Evolutionary conservation across 2,888 invertebrate genomes (phyloP).

Genomic region (Halictus quadricinctus): DNA sequence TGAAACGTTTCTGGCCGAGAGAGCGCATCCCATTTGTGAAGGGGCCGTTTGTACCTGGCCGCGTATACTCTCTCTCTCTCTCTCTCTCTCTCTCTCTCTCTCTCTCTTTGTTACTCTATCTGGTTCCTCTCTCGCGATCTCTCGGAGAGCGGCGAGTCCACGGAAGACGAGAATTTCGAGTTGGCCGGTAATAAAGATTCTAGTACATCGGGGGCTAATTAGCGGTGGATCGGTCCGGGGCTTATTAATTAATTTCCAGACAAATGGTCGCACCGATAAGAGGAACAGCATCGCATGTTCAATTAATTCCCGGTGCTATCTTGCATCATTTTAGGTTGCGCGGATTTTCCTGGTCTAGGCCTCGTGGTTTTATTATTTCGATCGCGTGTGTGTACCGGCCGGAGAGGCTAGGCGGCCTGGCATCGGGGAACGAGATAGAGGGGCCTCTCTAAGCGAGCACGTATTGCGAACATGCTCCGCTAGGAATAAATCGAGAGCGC

Average conservation of each 20-base stretch:
- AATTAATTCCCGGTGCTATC: slow-evolving; percentile 58
- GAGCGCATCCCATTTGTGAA: slow-evolving; percentile 39
- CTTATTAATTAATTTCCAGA: slow-evolving; percentile 56
- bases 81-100: background rate
- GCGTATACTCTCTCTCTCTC: slow-evolving; percentile 20
- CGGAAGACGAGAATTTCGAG: slow-evolving; percentile 23
- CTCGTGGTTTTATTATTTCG: slow-evolving; percentile 48
- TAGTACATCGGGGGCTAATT: slow-evolving; percentile 46
- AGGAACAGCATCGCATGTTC: slow-evolving; percentile 39
- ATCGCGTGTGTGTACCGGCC: slow-evolving; percentile 41
- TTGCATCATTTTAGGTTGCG: slow-evolving; percentile 43
- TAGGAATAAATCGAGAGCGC: slow-evolving; percentile 58
- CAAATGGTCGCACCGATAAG: slow-evolving; percentile 53
- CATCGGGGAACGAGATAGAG: slow-evolving; percentile 45
- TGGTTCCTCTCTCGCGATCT: background rate
- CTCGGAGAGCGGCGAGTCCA: background rate
- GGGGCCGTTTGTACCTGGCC: slow-evolving; percentile 37
- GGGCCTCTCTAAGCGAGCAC: slow-evolving; percentile 43
- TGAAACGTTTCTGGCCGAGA: slow-evolving; percentile 64
- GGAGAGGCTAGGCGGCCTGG: background rate
- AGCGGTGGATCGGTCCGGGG: slow-evolving; percentile 35
- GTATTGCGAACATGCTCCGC: slow-evolving; percentile 48
- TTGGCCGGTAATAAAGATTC: slow-evolving; percentile 29
- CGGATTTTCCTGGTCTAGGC: slow-evolving; percentile 49
- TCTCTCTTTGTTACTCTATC: background rate